These are phyloP conservation scores for Ara ararauna DNA, from an alignment of 2,797 vertebrate genomes.

Conservation along the genomic window DNA sequence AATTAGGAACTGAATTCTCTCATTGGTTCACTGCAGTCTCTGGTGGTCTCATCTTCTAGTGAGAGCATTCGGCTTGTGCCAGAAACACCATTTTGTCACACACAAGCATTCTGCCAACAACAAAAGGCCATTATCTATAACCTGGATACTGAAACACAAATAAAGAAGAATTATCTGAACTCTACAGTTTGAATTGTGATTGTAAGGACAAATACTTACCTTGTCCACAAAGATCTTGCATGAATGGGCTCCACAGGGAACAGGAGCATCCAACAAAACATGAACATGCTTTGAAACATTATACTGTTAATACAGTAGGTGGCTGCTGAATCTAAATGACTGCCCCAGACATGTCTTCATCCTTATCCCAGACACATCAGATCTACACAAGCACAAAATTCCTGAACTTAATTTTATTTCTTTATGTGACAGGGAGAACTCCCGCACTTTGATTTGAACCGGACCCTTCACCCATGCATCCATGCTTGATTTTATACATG, in stretches of 20 bases:
- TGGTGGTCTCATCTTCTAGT: background rate
- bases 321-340: background rate
- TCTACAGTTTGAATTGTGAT: background rate
- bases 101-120: background rate
- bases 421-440: background rate
- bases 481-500: background rate
- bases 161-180: background rate
- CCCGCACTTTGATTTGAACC: background rate
- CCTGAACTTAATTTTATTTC: background rate
- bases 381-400: background rate
- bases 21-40: background rate
- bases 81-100: background rate
- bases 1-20: conserved; percentile 36
- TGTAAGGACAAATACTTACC: background rate
- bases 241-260: background rate
- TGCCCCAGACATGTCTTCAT: background rate
- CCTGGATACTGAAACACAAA: background rate
- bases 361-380: background rate
- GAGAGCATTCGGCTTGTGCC: background rate
- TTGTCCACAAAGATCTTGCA: background rate
- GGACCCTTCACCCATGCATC: background rate
- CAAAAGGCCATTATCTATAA: background rate
- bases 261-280: background rate
- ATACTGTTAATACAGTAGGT: background rate
- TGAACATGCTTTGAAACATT: background rate